Percentiles rank a stretch among this genome's conserved stretches.
These are phyloP conservation scores for Lasaia peninsularis DNA, from an alignment of 1,140 invertebrate genomes.

Conservation along the genomic window DNA sequence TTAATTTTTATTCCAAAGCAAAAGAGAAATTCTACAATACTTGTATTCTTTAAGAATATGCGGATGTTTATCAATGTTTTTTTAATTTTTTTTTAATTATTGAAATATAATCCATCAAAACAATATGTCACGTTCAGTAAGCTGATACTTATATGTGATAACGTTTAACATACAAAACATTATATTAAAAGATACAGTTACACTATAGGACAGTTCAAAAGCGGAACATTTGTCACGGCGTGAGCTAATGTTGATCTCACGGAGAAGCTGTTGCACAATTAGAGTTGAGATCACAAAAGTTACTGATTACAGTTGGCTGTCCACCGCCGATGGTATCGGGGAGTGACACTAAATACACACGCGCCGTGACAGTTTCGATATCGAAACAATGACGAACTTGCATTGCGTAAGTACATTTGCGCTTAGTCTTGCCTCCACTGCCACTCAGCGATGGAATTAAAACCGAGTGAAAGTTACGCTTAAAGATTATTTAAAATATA, in stretches of 20 bases:
- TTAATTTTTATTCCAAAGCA: no score
- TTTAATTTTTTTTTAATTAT: no score
- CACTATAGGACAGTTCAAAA: not conserved
- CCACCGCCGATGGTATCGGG: conserved; percentile 62
- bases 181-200: no score
- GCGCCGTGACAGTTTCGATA: conserved; percentile 66
- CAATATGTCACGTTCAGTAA: no score
- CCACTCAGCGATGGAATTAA: conserved; percentile 53
- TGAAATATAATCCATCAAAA: no score
- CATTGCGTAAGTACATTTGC: conserved; percentile 61
- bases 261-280: conserved; percentile 42
- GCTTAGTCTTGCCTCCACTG: conserved; percentile 43
- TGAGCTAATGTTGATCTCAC: conserved; percentile 1
- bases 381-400: conserved; percentile 68
- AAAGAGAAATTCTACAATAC: no score
- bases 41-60: no score
- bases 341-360: conserved; percentile 74
- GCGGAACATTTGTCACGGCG: not conserved
- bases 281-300: conserved; percentile 43
- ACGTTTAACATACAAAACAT: no score
- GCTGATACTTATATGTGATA: no score
- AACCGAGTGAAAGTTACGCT: conserved; percentile 60
- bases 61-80: no score
- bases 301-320: conserved; percentile 48
- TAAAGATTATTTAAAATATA: conserved; percentile 12